phyloP scores from a whole-genome alignment of 1,140 invertebrate genomes.

The Pissodes strobi region DNA sequence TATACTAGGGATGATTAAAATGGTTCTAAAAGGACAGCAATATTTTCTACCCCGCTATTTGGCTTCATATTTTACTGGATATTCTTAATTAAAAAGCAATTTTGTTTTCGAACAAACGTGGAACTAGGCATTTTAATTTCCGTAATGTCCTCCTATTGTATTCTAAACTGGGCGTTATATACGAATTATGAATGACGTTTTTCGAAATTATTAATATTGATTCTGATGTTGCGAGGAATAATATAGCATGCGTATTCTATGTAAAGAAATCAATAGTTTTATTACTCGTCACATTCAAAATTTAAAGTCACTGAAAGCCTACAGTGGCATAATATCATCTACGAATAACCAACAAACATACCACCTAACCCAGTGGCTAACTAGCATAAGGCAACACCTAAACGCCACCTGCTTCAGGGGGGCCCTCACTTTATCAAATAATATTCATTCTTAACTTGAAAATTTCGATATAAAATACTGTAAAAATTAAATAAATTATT shows the following conservation, averaged over 20 bases:
- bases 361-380: too few species aligned
- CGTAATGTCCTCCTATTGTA: not conserved
- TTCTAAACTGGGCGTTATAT: not conserved
- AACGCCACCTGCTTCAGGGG: too few species aligned
- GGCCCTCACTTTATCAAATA: too few species aligned
- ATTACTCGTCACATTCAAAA: not conserved
- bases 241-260: not conserved
- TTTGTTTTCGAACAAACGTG: not conserved
- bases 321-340: not conserved
- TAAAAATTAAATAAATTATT: too few species aligned
- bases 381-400: too few species aligned
- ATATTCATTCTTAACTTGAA: too few species aligned
- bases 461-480: too few species aligned
- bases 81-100: slow-evolving; percentile 5
- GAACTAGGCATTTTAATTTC: slow-evolving; percentile 2
- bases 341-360: too few species aligned
- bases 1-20: too few species aligned
- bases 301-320: not conserved
- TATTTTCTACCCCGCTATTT: too few species aligned
- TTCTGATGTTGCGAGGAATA: not conserved
- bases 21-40: too few species aligned
- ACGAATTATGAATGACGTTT: not conserved
- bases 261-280: not conserved
- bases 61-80: not conserved
- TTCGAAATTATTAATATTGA: not conserved